Evolutionary conservation across 1,140 invertebrate species (phyloP), one percentile per base, ranked within the genome.

Genomic region (Periplaneta americana): DNA sequence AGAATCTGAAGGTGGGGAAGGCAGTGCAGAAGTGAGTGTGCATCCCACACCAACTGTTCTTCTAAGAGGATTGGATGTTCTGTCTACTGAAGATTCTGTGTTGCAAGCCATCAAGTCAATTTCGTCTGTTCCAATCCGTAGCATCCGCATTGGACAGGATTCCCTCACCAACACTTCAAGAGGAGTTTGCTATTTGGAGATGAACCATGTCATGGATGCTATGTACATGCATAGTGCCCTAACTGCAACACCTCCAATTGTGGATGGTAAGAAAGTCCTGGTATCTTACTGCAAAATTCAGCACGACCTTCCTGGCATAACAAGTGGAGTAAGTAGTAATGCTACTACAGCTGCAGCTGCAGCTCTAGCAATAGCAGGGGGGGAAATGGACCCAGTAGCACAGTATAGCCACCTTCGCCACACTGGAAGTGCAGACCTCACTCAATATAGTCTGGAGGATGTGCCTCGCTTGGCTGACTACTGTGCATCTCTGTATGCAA

Each of bases 71-170:
- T 88, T 98, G 80, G 96, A 98, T 87, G 92, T 94, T 0, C 85
- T 96, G 33, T 95, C 95, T 4, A 97, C 94, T 2, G 96, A 98
- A 88, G 96, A 97, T 86, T 92, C 92, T n/a, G 93, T 97, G 10
- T 88, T 96, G 74, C 91, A 93, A 82, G 92, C 92, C 8, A 91
- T 98, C 81, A 92, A 93, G 84, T 48, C 39, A 17, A 17, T 48
- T 18, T 91, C 88, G 80, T 90, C 88, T 48, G 91, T 93, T 85
- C 93, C 89, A 76, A 95, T 93, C 80, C 94, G 92, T 28, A 97
- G 95, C 84, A 93, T 97, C 33, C 91, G 94, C 34, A 94, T 98
- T 34, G 94, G 95, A 18, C 89, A 95, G 34, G 96, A 98, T 88
- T 90, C 92, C 0, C 86, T 95, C 0, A 97, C 96, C 0, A 95